Percentiles rank a stretch among this genome's conserved stretches.
Evolutionary conservation across 2,113 vertebrate species (phyloP).

Genomic region (Oncorhynchus tshawytscha): DNA sequence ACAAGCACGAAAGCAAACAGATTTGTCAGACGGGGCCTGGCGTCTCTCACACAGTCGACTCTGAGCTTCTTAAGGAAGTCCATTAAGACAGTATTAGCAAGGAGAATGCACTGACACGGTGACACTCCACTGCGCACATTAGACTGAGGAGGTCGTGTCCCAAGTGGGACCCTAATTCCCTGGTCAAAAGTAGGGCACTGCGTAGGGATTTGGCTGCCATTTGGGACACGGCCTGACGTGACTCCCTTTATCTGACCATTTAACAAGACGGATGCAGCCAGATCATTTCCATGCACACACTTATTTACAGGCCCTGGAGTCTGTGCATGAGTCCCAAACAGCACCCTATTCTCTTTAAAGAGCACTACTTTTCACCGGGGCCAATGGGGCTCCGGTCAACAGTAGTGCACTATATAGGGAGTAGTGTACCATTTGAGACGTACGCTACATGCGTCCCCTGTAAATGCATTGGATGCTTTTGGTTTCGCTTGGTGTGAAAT

Average conservation of each 20-base stretch:
- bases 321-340: neutral
- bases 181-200: too few relatives aligned
- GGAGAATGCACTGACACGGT: neutral
- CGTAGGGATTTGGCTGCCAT: too few relatives aligned
- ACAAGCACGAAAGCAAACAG: conserved; percentile 40
- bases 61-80: conserved; percentile 31
- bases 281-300: neutral
- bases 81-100: conserved; percentile 22
- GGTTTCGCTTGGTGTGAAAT: too few relatives aligned
- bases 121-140: conserved; percentile 5
- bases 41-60: conserved; percentile 16
- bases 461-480: too few relatives aligned
- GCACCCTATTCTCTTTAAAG: too few relatives aligned
- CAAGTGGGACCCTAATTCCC: too few relatives aligned
- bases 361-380: too few relatives aligned
- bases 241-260: conserved; percentile 7
- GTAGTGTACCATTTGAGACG: too few relatives aligned
- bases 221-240: neutral
- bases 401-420: too few relatives aligned
- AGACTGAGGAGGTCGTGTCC: too few relatives aligned
- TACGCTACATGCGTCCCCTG: too few relatives aligned
- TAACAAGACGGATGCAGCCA: neutral
- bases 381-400: too few relatives aligned
- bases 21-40: conserved; percentile 21
- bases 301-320: neutral